These are phyloP conservation scores for Melipona bicolor DNA, from an alignment of 2,888 invertebrate genomes.

Conservation along the genomic window DNA sequence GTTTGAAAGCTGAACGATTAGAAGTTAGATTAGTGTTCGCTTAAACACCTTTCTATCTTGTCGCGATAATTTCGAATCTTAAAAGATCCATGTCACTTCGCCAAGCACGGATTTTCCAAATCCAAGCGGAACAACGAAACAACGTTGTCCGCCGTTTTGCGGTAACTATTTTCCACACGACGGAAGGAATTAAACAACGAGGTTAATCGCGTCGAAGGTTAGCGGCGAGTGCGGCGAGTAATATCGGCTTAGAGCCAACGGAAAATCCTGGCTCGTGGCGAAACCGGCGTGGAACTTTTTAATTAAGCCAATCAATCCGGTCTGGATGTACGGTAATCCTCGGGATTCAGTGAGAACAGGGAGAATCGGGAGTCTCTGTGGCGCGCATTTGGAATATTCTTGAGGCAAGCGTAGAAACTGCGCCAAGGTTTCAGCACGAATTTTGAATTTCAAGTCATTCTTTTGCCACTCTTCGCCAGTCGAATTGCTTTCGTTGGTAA, in stretches of 20 bases:
- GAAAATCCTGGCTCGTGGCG: constrained; percentile 46
- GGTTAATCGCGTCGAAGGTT: constrained; percentile 36
- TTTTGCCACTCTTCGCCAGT: neutral
- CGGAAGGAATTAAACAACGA: constrained; percentile 19
- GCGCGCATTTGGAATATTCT: neutral
- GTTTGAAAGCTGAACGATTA: neutral
- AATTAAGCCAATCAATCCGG: constrained; percentile 68
- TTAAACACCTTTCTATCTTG: too few relatives aligned
- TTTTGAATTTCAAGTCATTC: neutral
- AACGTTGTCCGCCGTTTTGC: neutral
- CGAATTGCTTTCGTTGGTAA: neutral
- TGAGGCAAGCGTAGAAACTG: neutral
- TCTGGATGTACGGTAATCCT: constrained; percentile 8
- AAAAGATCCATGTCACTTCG: neutral
- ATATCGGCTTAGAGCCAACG: constrained; percentile 52
- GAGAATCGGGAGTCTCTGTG: neutral
- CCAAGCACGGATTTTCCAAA: neutral
- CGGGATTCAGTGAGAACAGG: constrained; percentile 1
- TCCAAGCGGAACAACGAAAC: neutral
- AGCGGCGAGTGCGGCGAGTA: constrained; percentile 28
- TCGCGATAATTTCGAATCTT: neutral
- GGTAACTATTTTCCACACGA: neutral
- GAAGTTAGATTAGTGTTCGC: too few relatives aligned
- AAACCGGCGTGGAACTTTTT: constrained; percentile 60
- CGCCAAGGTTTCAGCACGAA: neutral